Conservation (phyloP, 1,140 invertebrate species). For the Eumeta japonica region DNA sequence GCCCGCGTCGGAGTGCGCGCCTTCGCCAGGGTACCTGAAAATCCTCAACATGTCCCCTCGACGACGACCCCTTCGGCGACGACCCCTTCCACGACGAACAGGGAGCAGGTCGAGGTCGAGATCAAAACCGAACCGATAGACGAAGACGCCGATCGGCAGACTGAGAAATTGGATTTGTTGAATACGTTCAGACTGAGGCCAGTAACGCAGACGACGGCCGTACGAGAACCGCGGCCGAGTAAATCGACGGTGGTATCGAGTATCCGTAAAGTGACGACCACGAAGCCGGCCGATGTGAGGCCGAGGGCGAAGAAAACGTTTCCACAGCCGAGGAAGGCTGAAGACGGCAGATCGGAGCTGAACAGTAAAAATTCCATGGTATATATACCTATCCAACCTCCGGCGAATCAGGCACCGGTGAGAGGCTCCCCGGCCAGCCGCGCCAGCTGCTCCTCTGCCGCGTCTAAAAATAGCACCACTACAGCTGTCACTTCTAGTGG, state of each 20-base stretch:
- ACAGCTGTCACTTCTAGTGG: conserved; percentile 11
- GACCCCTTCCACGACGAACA: conserved; percentile 5
- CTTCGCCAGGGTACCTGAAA: conserved; percentile 44
- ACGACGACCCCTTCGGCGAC: not conserved
- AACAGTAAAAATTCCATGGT: conserved; percentile 51
- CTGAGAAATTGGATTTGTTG: conserved; percentile 44
- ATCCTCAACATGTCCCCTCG: not conserved
- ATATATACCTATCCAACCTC: conserved; percentile 48
- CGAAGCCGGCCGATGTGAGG: conserved; percentile 12
- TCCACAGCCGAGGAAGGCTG: conserved; percentile 34
- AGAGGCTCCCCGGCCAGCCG: conserved; percentile 8
- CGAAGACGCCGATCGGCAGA: conserved; percentile 33
- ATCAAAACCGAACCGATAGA: conserved; percentile 49
- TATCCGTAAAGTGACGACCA: not conserved
- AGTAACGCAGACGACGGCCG: conserved; percentile 20
- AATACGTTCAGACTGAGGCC: conserved; percentile 37
- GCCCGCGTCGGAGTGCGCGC: conserved; percentile 39
- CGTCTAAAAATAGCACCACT: conserved; percentile 5
- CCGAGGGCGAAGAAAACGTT: conserved; percentile 36
- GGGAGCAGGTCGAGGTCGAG: conserved; percentile 29
- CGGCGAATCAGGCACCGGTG: conserved; percentile 31
- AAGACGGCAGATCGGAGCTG: conserved; percentile 34
- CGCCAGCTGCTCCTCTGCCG: conserved; percentile 10
- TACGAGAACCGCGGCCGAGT: conserved; percentile 38
- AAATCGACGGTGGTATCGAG: conserved; percentile 31